A percentile compares a stretch with the other conserved stretches of the same genome.
Conservation (phyloP, 2,113 vertebrate genomes). For the Crotophaga sulcirostris region DNA sequence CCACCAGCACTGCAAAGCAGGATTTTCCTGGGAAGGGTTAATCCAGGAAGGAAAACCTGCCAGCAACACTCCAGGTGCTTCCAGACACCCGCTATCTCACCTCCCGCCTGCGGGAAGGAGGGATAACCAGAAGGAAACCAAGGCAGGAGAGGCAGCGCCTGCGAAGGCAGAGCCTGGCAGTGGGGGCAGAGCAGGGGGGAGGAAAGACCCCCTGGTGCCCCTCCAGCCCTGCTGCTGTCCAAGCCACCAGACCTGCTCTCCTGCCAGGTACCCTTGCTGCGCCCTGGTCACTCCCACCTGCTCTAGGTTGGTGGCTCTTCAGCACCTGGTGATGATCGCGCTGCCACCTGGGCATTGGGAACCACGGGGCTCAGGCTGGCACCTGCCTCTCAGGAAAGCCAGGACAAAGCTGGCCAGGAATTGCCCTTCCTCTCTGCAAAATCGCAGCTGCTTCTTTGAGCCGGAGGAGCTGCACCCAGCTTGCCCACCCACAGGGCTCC, state of each 20-base stretch:
- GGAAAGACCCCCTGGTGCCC: accelerated
- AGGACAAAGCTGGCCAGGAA: background rate
- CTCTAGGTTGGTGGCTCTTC: background rate
- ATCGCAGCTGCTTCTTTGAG: background rate
- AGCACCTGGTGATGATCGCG: accelerated
- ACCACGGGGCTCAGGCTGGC: background rate
- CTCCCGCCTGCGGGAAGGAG: background rate
- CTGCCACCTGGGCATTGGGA: accelerated
- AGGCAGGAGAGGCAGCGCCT: background rate
- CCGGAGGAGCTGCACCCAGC: background rate
- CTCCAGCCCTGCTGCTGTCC: background rate
- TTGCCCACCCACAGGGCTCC: background rate
- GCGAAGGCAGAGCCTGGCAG: background rate
- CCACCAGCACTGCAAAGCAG: background rate
- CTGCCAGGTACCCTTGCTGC: background rate
- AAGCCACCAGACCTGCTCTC: background rate
- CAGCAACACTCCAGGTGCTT: conserved; percentile 24
- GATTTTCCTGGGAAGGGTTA: background rate
- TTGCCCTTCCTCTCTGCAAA: background rate
- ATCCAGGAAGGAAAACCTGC: background rate
- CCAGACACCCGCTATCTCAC: background rate
- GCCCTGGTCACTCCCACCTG: background rate
- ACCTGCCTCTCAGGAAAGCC: accelerated
- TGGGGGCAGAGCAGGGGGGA: background rate
- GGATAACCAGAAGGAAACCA: background rate